Evolutionary conservation across 2,888 invertebrate genomes (phyloP).

Genomic region (Noctuana brunneofusca): DNA sequence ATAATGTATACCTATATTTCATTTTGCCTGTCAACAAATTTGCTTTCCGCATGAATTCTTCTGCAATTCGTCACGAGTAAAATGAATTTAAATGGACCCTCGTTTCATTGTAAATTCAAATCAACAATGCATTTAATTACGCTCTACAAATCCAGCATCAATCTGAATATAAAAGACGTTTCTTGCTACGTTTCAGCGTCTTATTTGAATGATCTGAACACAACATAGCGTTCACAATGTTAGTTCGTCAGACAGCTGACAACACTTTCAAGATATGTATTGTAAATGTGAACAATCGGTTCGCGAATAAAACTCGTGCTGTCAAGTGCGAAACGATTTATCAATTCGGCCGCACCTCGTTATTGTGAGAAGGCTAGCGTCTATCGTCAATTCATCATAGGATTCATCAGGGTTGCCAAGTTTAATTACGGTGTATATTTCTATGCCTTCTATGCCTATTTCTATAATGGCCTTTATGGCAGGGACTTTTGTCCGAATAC

Average conservation of each 20-base stretch:
- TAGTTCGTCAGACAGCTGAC: slow-evolving; percentile 30
- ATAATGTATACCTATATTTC: no score
- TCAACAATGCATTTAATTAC: slow-evolving; percentile 30
- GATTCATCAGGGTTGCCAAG: slow-evolving; percentile 33
- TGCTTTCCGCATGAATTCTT: slow-evolving; percentile 8
- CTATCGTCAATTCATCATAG: slow-evolving; percentile 35
- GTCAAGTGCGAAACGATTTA: slow-evolving; percentile 37
- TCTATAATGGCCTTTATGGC: no score
- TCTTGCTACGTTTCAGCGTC: slow-evolving; percentile 19
- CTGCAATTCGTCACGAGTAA: slow-evolving; percentile 23
- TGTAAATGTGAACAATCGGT: slow-evolving; percentile 25
- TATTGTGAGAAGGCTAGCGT: slow-evolving; percentile 27
- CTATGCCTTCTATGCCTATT: slow-evolving; percentile 7
- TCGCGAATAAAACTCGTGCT: slow-evolving; percentile 26
- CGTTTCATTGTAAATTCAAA: slow-evolving; percentile 31
- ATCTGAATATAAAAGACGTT: slow-evolving; percentile 31
- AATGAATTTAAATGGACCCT: slow-evolving; percentile 12
- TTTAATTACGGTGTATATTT: slow-evolving; percentile 16
- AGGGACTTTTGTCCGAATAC: neutral
- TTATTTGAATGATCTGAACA: slow-evolving; percentile 20
- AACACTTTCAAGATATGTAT: slow-evolving; percentile 28
- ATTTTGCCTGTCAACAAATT: slow-evolving; percentile 15
- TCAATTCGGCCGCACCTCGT: slow-evolving; percentile 33
- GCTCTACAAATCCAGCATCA: slow-evolving; percentile 26
- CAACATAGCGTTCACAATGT: slow-evolving; percentile 23